Conservation (phyloP, 2,113 vertebrate species). For the Mus pahari region DNA sequence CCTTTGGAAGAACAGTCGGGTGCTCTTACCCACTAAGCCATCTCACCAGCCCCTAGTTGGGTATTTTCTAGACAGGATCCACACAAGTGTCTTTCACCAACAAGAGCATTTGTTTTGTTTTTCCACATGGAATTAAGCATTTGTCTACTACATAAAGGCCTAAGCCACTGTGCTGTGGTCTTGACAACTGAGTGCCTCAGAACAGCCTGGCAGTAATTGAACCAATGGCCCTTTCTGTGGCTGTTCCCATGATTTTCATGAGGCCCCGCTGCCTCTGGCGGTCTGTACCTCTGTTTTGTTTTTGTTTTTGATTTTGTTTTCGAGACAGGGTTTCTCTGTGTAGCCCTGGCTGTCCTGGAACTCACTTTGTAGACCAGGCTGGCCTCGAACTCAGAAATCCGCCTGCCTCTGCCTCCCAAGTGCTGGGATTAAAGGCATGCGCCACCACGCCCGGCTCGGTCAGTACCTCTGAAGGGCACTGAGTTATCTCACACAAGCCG, state of each 20-base stretch:
- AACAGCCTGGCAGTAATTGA: slow-evolving; percentile 26
- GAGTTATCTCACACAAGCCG: not conserved
- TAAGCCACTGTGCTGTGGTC: slow-evolving; percentile 5
- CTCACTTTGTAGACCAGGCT: too few species aligned
- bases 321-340: too few species aligned
- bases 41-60: too few species aligned
- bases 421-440: too few species aligned
- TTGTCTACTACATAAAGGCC: slow-evolving; percentile 13
- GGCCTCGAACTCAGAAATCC: too few species aligned
- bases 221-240: slow-evolving; percentile 26
- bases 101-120: not conserved
- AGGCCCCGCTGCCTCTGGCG: slow-evolving; percentile 16
- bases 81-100: not conserved
- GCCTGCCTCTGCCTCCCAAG: too few species aligned
- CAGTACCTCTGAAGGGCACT: slow-evolving; percentile 21
- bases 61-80: not conserved
- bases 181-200: not conserved
- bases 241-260: slow-evolving; percentile 14
- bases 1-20: too few species aligned
- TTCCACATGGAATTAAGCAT: slow-evolving; percentile 15
- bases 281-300: not conserved
- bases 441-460: too few species aligned
- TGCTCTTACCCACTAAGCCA: too few species aligned
- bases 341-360: too few species aligned
- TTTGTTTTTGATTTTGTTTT: too few species aligned